These are phyloP conservation scores for Ennomos erosarius DNA, from an alignment of 2,888 invertebrate genomes.

Conservation along the genomic window DNA sequence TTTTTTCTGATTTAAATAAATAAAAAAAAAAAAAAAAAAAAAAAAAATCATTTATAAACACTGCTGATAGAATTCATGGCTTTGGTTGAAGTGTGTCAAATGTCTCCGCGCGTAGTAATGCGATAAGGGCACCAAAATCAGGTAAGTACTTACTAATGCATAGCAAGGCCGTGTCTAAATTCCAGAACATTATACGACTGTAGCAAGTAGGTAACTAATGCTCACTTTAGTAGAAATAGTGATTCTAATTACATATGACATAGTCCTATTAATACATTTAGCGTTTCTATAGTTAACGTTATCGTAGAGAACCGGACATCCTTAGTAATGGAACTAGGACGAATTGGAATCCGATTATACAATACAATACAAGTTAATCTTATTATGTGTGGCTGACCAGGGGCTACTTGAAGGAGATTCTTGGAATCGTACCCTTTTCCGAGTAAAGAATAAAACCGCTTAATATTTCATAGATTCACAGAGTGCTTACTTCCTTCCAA, in stretches of 20 bases:
- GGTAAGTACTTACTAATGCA: constrained; percentile 25
- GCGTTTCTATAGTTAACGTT: constrained; percentile 3
- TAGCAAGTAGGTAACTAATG: background rate
- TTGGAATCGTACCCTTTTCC: too few relatives aligned
- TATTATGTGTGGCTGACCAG: constrained; percentile 8
- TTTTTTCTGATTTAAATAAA: too few relatives aligned
- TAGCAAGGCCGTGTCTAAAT: constrained; percentile 47
- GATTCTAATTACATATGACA: too few relatives aligned
- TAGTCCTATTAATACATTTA: too few relatives aligned
- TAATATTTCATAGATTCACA: too few relatives aligned
- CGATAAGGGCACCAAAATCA: constrained; percentile 34
- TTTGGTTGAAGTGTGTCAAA: constrained; percentile 33
- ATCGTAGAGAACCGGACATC: constrained; percentile 33
- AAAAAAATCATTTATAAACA: constrained; percentile 10
- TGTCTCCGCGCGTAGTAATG: constrained; percentile 28
- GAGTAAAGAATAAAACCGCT: too few relatives aligned
- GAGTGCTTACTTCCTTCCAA: too few relatives aligned
- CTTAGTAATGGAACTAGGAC: constrained; percentile 29
- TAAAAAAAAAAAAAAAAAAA: too few relatives aligned
- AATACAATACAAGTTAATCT: constrained; percentile 7
- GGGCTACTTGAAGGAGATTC: constrained; percentile 7
- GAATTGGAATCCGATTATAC: constrained; percentile 29
- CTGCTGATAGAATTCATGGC: constrained; percentile 23
- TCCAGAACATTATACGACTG: constrained; percentile 22
- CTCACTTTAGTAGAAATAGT: background rate